Percentiles rank a stretch among this genome's conserved stretches.
Conservation (phyloP, 2,797 vertebrate genomes). For the Hylomyscus alleni region DNA sequence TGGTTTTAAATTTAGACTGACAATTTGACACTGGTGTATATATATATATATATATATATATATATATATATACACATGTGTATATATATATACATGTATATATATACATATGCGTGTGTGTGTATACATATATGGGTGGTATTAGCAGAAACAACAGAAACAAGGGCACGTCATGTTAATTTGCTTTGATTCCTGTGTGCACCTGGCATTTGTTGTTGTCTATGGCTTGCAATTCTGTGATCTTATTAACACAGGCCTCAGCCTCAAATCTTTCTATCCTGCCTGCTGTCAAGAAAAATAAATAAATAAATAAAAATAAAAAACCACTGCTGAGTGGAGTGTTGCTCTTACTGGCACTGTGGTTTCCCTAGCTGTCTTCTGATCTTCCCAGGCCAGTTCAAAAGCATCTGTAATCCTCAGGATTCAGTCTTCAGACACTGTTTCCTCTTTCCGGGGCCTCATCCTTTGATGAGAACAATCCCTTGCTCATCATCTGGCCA, state of each 20-base stretch:
- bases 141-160: not conserved
- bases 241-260: constrained; percentile 66
- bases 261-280: constrained; percentile 11
- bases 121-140: not conserved
- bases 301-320: not conserved
- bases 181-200: constrained; percentile 64
- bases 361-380: constrained; percentile 19
- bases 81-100: no score
- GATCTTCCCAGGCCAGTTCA: constrained; percentile 75
- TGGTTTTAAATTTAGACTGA: constrained; percentile 50
- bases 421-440: constrained; percentile 68
- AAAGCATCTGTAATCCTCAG: constrained; percentile 75
- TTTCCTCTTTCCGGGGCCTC: constrained; percentile 66
- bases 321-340: not conserved
- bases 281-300: not conserved
- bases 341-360: not conserved
- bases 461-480: constrained; percentile 72
- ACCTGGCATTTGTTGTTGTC: constrained; percentile 73
- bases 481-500: constrained; percentile 66
- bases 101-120: no score
- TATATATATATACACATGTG: no score
- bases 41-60: no score
- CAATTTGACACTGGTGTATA: constrained; percentile 11
- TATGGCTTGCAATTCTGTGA: constrained; percentile 26
- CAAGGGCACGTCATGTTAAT: constrained; percentile 67